These are phyloP conservation scores for Prunella strophiata DNA, from an alignment of 2,797 vertebrate species.

Conservation along the genomic window DNA sequence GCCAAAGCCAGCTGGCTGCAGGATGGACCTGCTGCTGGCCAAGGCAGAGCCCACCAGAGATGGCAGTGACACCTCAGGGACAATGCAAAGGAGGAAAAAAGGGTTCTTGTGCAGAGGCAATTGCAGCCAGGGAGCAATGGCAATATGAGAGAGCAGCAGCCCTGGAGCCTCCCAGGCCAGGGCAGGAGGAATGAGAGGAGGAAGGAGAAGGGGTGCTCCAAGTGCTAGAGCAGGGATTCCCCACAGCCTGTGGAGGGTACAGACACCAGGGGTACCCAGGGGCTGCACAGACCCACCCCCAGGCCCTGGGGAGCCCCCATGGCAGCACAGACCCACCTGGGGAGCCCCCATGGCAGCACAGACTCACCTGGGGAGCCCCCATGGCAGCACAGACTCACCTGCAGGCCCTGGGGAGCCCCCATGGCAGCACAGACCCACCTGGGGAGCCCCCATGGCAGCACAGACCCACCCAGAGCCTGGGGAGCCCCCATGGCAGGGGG, in stretches of 20 bases:
- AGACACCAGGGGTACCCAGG: too few relatives aligned
- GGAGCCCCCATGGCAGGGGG: not conserved
- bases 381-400: too few relatives aligned
- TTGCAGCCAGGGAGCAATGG: not conserved
- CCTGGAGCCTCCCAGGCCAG: not conserved
- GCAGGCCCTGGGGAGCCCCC: too few relatives aligned
- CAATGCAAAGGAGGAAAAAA: too few relatives aligned
- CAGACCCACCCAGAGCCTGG: too few relatives aligned
- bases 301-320: not conserved
- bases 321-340: too few relatives aligned
- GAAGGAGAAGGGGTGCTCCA: not conserved
- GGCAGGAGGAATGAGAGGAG: not conserved
- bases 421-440: too few relatives aligned
- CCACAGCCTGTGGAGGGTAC: not conserved
- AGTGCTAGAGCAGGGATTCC: not conserved
- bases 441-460: too few relatives aligned
- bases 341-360: too few relatives aligned
- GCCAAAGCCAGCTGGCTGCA: not conserved
- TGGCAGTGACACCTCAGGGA: not conserved
- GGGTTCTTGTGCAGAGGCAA: fast-evolving
- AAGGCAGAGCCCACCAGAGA: not conserved
- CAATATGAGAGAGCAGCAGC: fast-evolving
- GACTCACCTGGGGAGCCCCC: too few relatives aligned
- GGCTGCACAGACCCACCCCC: not conserved
- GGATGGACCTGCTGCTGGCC: not conserved